Base-by-base conservation (phyloP, 1,140 invertebrate genomes). In the Acromyrmex charruanus region DNA sequence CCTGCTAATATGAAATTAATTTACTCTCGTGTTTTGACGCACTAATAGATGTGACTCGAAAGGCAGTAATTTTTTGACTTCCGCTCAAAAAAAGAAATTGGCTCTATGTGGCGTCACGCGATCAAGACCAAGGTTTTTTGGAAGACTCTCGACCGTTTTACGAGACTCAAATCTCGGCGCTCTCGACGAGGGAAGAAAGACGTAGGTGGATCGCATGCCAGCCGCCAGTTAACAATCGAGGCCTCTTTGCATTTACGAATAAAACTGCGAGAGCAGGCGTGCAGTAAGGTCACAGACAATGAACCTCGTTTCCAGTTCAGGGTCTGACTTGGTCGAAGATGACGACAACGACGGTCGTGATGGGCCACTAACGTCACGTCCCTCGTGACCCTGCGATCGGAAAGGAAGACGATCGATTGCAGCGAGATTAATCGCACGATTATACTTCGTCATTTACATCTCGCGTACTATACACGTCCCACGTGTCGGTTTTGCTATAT, bases 231-330 rank as follows among this genome's bases (percentile, higher is more conserved):
- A 92, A 90, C 90, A 90, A 91, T 91, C 86, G 90, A 77, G 71
- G 74, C 55, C 51, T 84, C 69, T 61, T 77, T 87, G 90, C 88
- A 86, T 92, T 90, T 87, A 90, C 90, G 87, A 89, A 91, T 90
- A 90, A 92, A 77, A 77, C 77, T 21, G 65, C 21, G 90, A 84
- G 55, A 74, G 77, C 49, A 58, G n/a, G 69, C 72, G 85, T 49
- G 77, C 55, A 25, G 65, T 90, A 91, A 92, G 91, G 91, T 92
- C 91, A 90, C 77, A 92, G 91, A 86, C 91, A 92, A 91, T 92
- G 91, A 92, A 92, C 91, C 90, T 91, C 85, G 87, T 88, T 90
- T 81, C 51, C 90, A 92, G 91, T 91, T 91, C 91, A 92, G 91
- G 91, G 91, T 77, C 90, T 87, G 28, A 51, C 39, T 80, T 61